Conservation (phyloP, 2,888 invertebrate genomes). For the Meteorus colon region DNA sequence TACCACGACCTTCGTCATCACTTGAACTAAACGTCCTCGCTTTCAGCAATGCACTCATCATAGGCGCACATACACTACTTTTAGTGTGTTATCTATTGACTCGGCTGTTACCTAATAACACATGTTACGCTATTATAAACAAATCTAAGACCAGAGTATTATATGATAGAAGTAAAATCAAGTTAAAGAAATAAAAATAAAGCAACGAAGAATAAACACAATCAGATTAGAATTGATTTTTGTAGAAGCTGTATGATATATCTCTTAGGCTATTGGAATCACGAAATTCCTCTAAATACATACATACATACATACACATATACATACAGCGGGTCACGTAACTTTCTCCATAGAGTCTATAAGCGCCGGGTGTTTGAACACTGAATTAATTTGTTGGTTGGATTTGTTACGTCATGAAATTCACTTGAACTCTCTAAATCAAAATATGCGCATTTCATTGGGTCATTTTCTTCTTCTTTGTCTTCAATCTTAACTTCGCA, state of each 20-base stretch:
- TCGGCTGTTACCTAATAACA: neutral
- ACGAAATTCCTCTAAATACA: neutral
- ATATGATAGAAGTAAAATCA: neutral
- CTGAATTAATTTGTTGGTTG: constrained; percentile 61
- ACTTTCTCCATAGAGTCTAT: constrained; percentile 49
- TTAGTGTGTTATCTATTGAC: constrained; percentile 28
- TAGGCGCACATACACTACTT: neutral
- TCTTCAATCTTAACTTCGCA: neutral
- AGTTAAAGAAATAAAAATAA: neutral
- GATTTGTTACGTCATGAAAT: constrained; percentile 59
- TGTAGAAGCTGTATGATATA: neutral
- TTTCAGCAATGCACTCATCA: constrained; percentile 23
- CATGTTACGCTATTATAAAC: neutral
- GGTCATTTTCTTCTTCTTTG: constrained; percentile 20
- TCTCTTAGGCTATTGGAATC: neutral
- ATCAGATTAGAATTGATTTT: neutral
- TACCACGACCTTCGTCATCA: constrained; percentile 46
- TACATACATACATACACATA: neutral
- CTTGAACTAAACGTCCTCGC: constrained; percentile 4
- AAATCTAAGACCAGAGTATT: neutral
- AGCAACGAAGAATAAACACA: neutral
- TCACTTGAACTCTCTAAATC: constrained; percentile 42
- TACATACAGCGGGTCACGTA: constrained; percentile 42
- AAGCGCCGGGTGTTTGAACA: constrained; percentile 53
- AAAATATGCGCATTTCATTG: constrained; percentile 1